These are phyloP conservation scores for Drosophila baimaii DNA, from an alignment of 1,140 invertebrate species.

Conservation along the genomic window DNA sequence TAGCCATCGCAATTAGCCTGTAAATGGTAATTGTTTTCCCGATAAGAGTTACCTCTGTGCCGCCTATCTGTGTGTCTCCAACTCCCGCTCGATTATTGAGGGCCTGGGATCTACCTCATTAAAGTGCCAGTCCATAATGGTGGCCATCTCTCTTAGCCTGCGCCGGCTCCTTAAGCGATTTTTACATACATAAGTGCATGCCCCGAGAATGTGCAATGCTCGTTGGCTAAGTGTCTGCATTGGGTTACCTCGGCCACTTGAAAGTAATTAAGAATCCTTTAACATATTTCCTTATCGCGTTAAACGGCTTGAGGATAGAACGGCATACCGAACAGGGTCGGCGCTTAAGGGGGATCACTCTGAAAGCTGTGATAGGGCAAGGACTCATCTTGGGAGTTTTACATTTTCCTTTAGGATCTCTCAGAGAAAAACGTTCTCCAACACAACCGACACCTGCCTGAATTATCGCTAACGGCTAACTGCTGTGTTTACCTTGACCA, in stretches of 20 bases:
- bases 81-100: constrained; percentile 40
- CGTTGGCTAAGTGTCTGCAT: constrained; percentile 27
- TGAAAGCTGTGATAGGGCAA: background rate
- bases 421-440: background rate
- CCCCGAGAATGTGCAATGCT: constrained; percentile 19
- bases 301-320: constrained; percentile 59
- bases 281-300: constrained; percentile 77
- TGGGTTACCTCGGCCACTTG: constrained; percentile 66
- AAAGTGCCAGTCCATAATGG: constrained; percentile 43
- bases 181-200: constrained; percentile 61
- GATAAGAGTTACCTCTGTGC: constrained; percentile 37
- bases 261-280: constrained; percentile 82
- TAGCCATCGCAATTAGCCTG: constrained; percentile 71
- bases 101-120: constrained; percentile 53
- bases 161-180: constrained; percentile 34
- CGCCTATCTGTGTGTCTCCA: constrained; percentile 15
- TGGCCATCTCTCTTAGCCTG: constrained; percentile 26
- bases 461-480: constrained; percentile 37
- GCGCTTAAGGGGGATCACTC: constrained; percentile 12
- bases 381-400: background rate
- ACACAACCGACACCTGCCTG: constrained; percentile 31
- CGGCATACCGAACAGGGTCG: constrained; percentile 42
- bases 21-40: constrained; percentile 67
- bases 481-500: constrained; percentile 52
- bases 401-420: background rate